Conservation (phyloP, 2,797 vertebrate species). For the Cirrhinus mrigala region DNA sequence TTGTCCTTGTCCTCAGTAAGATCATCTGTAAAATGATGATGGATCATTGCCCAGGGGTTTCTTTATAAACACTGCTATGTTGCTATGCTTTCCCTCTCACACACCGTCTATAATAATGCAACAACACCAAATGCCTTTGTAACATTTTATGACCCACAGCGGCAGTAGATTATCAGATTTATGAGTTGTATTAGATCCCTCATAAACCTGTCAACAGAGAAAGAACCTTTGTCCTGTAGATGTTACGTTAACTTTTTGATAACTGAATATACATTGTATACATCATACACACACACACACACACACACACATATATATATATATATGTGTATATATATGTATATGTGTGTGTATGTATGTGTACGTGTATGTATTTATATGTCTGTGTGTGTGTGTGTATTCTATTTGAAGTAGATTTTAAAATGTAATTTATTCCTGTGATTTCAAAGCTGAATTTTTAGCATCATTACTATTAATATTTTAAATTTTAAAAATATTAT, state of each 20-base stretch:
- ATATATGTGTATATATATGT: no score
- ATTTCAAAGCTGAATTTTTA: no score
- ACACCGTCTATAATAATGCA: neutral
- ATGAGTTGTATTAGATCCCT: neutral
- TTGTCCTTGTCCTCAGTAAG: neutral
- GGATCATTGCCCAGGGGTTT: neutral
- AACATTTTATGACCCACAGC: neutral
- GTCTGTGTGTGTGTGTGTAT: no score
- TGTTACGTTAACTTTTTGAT: neutral
- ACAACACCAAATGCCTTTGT: neutral
- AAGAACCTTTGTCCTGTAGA: neutral
- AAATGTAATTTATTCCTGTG: no score
- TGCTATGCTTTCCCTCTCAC: neutral
- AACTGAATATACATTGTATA: no score
- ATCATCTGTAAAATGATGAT: neutral
- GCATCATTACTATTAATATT: no score
- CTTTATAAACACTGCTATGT: neutral
- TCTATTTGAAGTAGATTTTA: no score
- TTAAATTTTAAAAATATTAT: no score
- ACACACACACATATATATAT: no score
- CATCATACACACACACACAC: no score
- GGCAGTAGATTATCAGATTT: constrained; percentile 12
- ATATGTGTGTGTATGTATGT: no score
- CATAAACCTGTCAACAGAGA: neutral
- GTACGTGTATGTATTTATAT: no score